Conservation (phyloP, 2,888 invertebrate genomes). For the Tachina grossa region DNA sequence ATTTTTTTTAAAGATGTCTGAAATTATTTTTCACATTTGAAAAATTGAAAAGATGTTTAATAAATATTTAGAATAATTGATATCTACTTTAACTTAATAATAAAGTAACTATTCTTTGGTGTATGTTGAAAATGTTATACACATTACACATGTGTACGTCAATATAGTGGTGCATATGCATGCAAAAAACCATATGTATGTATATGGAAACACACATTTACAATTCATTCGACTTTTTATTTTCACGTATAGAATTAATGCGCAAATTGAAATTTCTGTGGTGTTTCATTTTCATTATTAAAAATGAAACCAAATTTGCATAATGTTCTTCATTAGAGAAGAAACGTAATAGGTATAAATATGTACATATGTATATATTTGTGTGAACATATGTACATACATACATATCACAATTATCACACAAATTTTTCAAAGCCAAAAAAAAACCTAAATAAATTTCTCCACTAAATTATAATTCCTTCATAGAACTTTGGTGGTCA, state of each 20-base stretch:
- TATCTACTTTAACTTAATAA: too few relatives aligned
- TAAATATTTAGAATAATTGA: too few relatives aligned
- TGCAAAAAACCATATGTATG: neutral
- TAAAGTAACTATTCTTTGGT: too few relatives aligned
- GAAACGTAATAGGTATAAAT: neutral
- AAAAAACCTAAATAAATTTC: neutral
- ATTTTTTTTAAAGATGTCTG: too few relatives aligned
- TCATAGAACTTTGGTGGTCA: neutral
- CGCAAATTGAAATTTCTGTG: constrained; percentile 13
- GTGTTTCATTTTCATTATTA: constrained; percentile 25
- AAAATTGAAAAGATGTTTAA: too few relatives aligned
- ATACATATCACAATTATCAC: too few relatives aligned
- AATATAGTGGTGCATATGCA: neutral
- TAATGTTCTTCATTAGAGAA: neutral
- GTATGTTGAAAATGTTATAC: neutral
- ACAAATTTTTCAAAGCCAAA: neutral
- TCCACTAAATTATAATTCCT: neutral
- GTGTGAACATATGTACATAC: too few relatives aligned
- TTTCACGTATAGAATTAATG: constrained; percentile 25
- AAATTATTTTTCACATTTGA: too few relatives aligned
- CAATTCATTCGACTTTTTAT: neutral
- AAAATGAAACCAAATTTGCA: neutral
- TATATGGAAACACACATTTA: neutral
- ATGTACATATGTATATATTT: too few relatives aligned
- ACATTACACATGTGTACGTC: neutral